phyloP scores from a whole-genome alignment of 2,888 invertebrate genomes.

The Hydraecia micacea region DNA sequence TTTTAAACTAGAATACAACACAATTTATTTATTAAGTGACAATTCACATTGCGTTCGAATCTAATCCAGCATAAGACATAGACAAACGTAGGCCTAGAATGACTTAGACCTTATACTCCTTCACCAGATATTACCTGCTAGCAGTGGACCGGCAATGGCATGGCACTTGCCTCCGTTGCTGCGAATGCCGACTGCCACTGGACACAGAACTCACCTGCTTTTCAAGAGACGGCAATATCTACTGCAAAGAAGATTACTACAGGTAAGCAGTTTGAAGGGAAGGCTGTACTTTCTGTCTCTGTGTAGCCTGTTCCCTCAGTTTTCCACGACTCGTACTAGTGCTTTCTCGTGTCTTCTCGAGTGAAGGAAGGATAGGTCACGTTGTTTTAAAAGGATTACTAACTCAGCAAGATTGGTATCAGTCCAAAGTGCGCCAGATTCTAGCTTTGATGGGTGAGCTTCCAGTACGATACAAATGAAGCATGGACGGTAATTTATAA shows the following conservation, averaged over 20 bases:
- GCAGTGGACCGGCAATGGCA: constrained; percentile 98
- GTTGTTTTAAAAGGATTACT: neutral
- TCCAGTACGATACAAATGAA: neutral
- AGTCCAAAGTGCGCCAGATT: neutral
- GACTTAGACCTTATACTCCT: neutral
- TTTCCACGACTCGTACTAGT: neutral
- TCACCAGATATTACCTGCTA: constrained; percentile 92
- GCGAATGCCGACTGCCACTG: constrained; percentile 95
- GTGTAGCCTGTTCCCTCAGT: neutral
- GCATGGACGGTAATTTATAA: neutral
- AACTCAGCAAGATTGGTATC: neutral
- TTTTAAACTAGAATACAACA: constrained; percentile 4
- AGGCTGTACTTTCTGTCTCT: neutral
- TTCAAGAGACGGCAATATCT: constrained; percentile 96
- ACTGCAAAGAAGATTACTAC: constrained; percentile 98
- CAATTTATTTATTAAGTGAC: too few relatives aligned
- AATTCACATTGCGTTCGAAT: neutral
- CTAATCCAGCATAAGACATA: neutral
- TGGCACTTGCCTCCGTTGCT: constrained; percentile 94
- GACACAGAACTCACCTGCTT: constrained; percentile 97
- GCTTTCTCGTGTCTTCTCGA: too few relatives aligned
- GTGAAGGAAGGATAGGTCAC: neutral
- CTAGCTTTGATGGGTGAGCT: neutral
- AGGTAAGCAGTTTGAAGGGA: constrained; percentile 90
- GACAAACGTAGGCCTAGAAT: neutral